phyloP scores from a whole-genome alignment of 2,888 invertebrate genomes.

The Aromia moschata region DNA sequence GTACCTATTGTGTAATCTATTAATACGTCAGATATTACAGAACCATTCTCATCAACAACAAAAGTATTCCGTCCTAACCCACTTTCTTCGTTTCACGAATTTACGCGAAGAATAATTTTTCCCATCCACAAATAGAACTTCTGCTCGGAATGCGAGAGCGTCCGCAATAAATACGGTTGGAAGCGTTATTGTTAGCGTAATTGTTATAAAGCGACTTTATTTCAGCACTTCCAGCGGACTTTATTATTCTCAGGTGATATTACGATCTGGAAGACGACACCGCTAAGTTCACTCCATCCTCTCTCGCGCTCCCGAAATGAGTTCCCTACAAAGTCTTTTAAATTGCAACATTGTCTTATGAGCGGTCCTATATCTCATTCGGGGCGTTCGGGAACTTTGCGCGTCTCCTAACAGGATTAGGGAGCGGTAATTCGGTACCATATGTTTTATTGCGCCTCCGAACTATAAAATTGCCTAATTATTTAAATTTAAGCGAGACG shows the following conservation, averaged over 20 bases:
- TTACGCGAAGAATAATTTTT: background rate
- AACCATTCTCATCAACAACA: too few species aligned
- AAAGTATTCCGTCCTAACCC: too few species aligned
- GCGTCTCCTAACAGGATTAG: conserved; percentile 15
- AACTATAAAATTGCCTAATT: conserved; percentile 17
- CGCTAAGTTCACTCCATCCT: conserved; percentile 34
- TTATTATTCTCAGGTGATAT: conserved; percentile 38
- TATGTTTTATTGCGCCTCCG: conserved; percentile 15
- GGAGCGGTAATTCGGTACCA: conserved; percentile 9
- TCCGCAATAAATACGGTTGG: conserved; percentile 22
- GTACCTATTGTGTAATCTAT: too few species aligned
- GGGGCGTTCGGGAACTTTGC: conserved; percentile 13
- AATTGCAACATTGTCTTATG: conserved; percentile 45
- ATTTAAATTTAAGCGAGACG: conserved; percentile 11
- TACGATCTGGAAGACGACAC: conserved; percentile 37
- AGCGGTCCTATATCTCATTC: conserved; percentile 35
- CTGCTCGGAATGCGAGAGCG: conserved; percentile 12
- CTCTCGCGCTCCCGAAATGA: conserved; percentile 36
- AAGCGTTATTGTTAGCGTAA: conserved; percentile 29
- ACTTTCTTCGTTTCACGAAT: background rate
- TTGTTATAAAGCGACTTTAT: conserved; percentile 30
- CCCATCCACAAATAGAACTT: background rate
- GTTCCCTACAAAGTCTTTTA: conserved; percentile 40
- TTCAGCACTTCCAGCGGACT: conserved; percentile 25
- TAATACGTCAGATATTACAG: too few species aligned